phyloP scores from a whole-genome alignment of 2,113 vertebrate species.

The Phainopepla nitens region DNA sequence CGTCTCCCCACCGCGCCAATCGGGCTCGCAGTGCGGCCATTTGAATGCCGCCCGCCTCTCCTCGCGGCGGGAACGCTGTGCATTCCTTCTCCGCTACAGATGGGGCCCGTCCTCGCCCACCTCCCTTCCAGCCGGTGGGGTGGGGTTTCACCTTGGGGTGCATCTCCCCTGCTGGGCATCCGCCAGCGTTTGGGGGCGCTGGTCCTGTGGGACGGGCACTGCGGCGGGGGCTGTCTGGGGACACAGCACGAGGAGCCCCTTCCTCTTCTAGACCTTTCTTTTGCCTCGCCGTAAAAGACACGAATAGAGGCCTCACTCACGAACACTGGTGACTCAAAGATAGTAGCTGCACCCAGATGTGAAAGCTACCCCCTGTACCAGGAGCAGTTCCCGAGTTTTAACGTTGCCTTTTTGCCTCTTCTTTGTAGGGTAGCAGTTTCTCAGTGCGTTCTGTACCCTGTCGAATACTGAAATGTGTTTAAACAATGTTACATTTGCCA shows the following conservation, averaged over 20 bases:
- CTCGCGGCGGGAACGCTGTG: not conserved
- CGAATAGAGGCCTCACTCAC: not conserved
- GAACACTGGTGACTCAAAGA: not conserved
- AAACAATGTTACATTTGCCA: not conserved
- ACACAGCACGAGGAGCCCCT: not conserved
- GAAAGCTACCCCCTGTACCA: not conserved
- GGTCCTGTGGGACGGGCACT: not conserved
- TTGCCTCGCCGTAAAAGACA: not conserved
- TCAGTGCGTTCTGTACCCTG: not conserved
- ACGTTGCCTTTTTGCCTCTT: not conserved
- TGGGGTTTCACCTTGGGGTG: not conserved
- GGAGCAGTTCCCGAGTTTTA: not conserved
- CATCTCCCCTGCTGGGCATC: not conserved
- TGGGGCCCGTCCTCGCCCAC: not conserved
- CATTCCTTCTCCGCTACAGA: not conserved
- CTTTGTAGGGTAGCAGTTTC: not conserved
- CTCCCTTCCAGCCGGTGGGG: accelerated
- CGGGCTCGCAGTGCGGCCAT: not conserved
- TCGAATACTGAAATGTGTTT: not conserved
- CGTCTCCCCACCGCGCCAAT: not conserved
- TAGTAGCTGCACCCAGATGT: not conserved
- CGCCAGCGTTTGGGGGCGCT: not conserved
- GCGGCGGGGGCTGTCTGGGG: not conserved
- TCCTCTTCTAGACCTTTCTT: constrained; percentile 4
- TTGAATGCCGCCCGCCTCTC: constrained; percentile 13